Percentiles rank a stretch among this genome's conserved stretches.
Evolutionary conservation across 1,140 invertebrate genomes (phyloP).

Genomic region (Calliphora vicina): DNA sequence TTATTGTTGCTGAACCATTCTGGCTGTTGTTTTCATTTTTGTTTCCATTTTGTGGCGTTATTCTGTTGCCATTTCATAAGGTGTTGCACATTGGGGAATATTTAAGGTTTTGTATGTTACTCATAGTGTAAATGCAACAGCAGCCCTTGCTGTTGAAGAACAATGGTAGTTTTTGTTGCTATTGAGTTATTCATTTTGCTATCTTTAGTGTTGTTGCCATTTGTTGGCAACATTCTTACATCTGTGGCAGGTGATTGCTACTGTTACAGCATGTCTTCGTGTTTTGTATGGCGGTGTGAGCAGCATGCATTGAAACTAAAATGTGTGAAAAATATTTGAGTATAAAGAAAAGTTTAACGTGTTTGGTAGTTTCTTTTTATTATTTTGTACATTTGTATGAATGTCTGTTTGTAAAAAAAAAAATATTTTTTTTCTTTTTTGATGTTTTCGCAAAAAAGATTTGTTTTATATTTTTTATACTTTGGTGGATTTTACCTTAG

Average conservation of each 20-base stretch:
- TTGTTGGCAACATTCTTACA: not conserved
- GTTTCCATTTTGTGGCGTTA: not conserved
- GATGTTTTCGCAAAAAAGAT: not conserved
- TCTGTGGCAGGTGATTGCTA: not conserved
- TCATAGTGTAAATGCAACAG: not conserved
- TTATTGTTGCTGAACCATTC: too few species aligned
- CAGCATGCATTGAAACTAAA: not conserved
- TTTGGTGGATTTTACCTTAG: not conserved
- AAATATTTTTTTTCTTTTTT: not conserved
- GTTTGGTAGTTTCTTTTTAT: not conserved
- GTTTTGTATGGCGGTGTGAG: not conserved
- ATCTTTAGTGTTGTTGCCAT: not conserved
- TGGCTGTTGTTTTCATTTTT: not conserved
- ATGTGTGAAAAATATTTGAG: not conserved
- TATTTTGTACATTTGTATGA: too few species aligned
- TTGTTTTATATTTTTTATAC: not conserved
- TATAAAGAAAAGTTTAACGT: not conserved
- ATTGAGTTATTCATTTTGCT: too few species aligned
- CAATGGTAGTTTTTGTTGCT: too few species aligned
- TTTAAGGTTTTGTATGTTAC: not conserved
- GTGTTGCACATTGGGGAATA: not conserved
- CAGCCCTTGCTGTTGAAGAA: too few species aligned
- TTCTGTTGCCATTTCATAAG: not conserved
- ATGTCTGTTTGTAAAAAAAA: not conserved
- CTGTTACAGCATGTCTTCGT: not conserved